Evolutionary conservation across 2,113 vertebrate genomes (phyloP), one percentile per base, ranked within the genome.

Genomic region (Nestor notabilis): DNA sequence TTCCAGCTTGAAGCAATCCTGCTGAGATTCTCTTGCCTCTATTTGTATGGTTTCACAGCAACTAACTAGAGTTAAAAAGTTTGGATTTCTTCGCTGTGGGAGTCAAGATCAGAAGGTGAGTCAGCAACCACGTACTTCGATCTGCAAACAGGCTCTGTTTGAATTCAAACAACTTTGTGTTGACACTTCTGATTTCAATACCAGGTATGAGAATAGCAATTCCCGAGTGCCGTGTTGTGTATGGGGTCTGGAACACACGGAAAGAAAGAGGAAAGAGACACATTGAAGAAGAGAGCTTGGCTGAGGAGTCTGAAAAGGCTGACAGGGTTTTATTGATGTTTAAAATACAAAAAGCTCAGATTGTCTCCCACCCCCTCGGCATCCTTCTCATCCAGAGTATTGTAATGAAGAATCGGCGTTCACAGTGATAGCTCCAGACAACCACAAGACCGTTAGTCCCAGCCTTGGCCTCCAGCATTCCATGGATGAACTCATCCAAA

Each of bases 241-340:
- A 39, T 13, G 65, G 31, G 35, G 65, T 55, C 65, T 75, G 63
- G 61, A 94, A 64, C 24, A 44, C 6, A 55, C 0, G 0, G 33
- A n/a, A 88, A 74, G 37, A 41, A 86, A 68, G 44, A 55, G 10
- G 18, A 82, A 61, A 7, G 56, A 83, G 52, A 23, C 0, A 0
- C 23, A 77, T 49, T 23, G 19, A 53, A 41, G 46, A 71, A 68
- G 3, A 83, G 17, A 83, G 82, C 28, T 70, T 76, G 52, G 72
- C 75, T 39, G 37, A 91, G 56, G 53, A 94, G 27, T 75, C 6
- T 1, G 5, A 85, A 93, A 95, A 96, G 72, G 83, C 47, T 63
- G 74, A 63, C n/a, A 88, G 52, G 58, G 80, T 93, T 98, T 97
- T 97, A 97, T 92, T 97, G 87, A 91, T 56, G 33, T 93, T 70